A percentile compares a stretch with the other conserved stretches of the same genome.
These are phyloP conservation scores for Stylophora pistillata DNA, from an alignment of 64 coral and sea anemone genomes.

Conservation along the genomic window DNA sequence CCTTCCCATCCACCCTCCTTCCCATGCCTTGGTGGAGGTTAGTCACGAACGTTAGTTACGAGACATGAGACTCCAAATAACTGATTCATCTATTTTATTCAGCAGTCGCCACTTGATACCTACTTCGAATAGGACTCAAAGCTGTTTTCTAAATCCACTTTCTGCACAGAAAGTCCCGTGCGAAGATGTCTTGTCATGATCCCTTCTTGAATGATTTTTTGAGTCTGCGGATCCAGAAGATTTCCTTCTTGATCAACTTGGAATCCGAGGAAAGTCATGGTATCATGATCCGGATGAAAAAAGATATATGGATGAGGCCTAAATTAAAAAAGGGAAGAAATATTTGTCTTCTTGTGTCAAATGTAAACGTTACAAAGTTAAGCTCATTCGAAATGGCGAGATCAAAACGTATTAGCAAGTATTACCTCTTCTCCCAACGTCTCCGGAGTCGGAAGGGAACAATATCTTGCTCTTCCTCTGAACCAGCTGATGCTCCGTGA, in stretches of 20 bases:
- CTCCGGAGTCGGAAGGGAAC: constrained; percentile 66
- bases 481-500: neutral
- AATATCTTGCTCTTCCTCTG: constrained; percentile 64
- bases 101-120: neutral
- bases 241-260: constrained; percentile 60
- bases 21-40: too few relatives aligned
- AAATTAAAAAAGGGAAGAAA: neutral
- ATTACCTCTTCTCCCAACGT: constrained; percentile 70
- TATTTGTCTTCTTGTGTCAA: neutral
- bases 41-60: too few relatives aligned
- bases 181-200: constrained; percentile 69
- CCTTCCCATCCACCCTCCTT: too few relatives aligned
- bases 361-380: neutral
- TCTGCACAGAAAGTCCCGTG: constrained; percentile 62
- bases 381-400: too few relatives aligned
- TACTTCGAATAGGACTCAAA: constrained; percentile 63
- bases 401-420: neutral
- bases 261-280: constrained; percentile 77
- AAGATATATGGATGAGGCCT: constrained; percentile 74
- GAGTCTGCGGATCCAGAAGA: constrained; percentile 51
- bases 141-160: constrained; percentile 42
- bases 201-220: constrained; percentile 17
- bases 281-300: constrained; percentile 64
- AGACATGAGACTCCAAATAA: too few relatives aligned
- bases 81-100: too few relatives aligned